Evolutionary conservation across 1,140 invertebrate species (phyloP), one percentile per base, ranked within the genome.

Genomic region (Brachionus sp.): DNA sequence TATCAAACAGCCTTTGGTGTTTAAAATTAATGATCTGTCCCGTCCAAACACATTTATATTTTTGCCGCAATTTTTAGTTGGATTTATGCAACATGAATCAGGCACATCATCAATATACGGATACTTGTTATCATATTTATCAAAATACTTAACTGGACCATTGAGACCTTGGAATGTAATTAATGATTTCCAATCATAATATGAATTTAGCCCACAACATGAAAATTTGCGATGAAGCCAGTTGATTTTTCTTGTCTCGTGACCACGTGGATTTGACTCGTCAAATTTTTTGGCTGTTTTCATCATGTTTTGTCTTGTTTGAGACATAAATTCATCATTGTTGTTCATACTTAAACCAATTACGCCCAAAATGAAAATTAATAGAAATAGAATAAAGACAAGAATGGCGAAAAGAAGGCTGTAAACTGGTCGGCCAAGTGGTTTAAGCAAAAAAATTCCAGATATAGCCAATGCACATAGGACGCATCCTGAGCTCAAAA

Each of bases 81-180:
- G n/a, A 66, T 62, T 64, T 6, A 80, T 35, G 33, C 77, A 80
- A 62, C 77, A 80, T 1, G 77, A 80, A 29, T 80, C 77, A 25
- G 77, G 77, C 12, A 80, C 77, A 80, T 80, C 62, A 12, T 80
- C 77, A 4, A 80, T 80, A 10, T 80, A 80, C 13, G 77, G 77
- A 66, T 80, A 80, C 16, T 66, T 57, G 25, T 80, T 80, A 10
- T 80, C 50, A 39, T 66, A 80, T n/a, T 80, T 57, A 19, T 25
- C 23, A 19, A 35, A 57, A 35, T 9, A 80, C 33, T 80, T 57
- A 12, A 80, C 77, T 42, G 77, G 77, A 42, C 50, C 62, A 66
- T 80, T 80, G 13, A 12, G 13, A 5, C 77, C 77, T 57, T 44
- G 50, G 25, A 62, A 80, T 5, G 77, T 19, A 3, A 80, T 25